A percentile compares a stretch with the other conserved stretches of the same genome.
Conservation (phyloP, 92 coral and sea anemone genomes). For the Bergia puertoricense region DNA sequence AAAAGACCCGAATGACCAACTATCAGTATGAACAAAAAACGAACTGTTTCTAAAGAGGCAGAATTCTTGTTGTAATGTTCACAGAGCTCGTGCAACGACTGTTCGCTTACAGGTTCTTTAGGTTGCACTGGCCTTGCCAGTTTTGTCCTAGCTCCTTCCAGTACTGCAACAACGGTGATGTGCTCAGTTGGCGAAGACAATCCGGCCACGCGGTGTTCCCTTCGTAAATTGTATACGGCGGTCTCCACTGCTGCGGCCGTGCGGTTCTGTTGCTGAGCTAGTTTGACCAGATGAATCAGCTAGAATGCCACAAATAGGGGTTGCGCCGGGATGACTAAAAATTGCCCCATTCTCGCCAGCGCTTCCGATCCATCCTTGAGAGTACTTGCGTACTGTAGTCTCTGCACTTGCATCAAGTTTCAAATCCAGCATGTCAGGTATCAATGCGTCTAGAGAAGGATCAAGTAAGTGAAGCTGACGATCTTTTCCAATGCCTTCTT, state of each 20-base stretch:
- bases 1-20: too few relatives aligned
- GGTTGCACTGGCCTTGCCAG: too few relatives aligned
- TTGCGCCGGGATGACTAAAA: neutral
- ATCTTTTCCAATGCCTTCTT: neutral
- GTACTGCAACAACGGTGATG: constrained; percentile 10
- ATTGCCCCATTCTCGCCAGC: constrained; percentile 10
- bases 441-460: neutral
- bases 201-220: constrained; percentile 29
- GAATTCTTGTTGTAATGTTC: too few relatives aligned
- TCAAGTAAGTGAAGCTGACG: neutral
- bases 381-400: constrained; percentile 19
- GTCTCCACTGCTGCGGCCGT: constrained; percentile 11
- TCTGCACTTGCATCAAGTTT: constrained; percentile 11
- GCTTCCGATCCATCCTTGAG: neutral
- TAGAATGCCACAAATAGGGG: neutral
- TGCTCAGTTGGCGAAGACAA: constrained; percentile 12
- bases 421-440: constrained; percentile 13
- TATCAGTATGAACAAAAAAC: too few relatives aligned
- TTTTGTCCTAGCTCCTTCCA: too few relatives aligned
- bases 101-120: too few relatives aligned
- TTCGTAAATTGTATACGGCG: constrained; percentile 46
- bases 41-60: too few relatives aligned
- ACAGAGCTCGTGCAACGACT: too few relatives aligned
- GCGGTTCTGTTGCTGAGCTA: neutral
- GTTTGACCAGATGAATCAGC: neutral